Conservation (phyloP, 2,797 vertebrate species). For the Lacerta viridis region DNA sequence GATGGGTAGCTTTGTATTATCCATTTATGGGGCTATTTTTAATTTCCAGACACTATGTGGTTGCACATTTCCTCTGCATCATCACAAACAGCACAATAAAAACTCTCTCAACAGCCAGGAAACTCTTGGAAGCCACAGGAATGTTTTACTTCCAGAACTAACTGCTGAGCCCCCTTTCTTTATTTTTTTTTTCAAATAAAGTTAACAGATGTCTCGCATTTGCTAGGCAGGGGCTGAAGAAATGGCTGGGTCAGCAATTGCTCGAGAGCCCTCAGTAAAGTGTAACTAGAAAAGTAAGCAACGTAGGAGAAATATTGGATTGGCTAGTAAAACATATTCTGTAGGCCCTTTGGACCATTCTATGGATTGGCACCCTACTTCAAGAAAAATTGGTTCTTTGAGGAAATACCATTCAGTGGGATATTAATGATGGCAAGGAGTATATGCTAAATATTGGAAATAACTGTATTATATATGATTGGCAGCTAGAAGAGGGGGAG, state of each 20-base stretch:
- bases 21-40: slow-evolving; percentile 57
- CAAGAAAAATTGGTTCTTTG: slow-evolving; percentile 19
- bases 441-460: no score
- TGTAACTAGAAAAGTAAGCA: neutral
- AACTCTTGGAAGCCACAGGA: slow-evolving; percentile 54
- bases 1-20: slow-evolving; percentile 42
- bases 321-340: slow-evolving; percentile 17
- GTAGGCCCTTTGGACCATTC: neutral
- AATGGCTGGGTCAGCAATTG: slow-evolving; percentile 49
- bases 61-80: slow-evolving; percentile 46
- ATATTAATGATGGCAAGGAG: no score
- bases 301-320: slow-evolving; percentile 9
- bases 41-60: slow-evolving; percentile 51
- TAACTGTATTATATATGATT: no score
- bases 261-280: slow-evolving; percentile 50
- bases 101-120: slow-evolving; percentile 43
- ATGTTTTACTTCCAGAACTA: slow-evolving; percentile 57
- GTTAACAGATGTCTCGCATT: slow-evolving; percentile 57
- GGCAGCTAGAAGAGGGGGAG: no score
- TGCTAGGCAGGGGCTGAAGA: slow-evolving; percentile 40
- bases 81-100: slow-evolving; percentile 54
- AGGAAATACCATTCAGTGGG: no score
- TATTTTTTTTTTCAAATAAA: slow-evolving; percentile 55
- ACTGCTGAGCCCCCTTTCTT: slow-evolving; percentile 56
- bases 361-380: slow-evolving; percentile 38